A percentile compares a stretch with the other conserved stretches of the same genome.
Evolutionary conservation across 2,113 vertebrate species (phyloP).

Genomic region (Rhinolophus ferrumequinum): DNA sequence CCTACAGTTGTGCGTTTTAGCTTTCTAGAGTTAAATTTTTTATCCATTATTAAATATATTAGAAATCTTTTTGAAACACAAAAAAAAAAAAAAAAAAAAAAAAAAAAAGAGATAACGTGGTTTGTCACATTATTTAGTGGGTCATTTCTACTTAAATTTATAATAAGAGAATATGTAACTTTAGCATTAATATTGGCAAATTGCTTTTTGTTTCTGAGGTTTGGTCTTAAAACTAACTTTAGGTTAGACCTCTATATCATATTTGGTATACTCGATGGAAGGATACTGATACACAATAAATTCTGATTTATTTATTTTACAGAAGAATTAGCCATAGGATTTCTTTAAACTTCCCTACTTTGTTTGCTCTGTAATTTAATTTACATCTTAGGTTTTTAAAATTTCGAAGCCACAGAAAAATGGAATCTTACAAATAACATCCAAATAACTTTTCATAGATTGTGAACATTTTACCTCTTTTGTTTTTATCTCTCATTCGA

Average conservation of each 20-base stretch:
- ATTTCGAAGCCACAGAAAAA: not conserved
- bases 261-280: slow-evolving; percentile 1
- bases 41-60: not conserved
- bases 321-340: not conserved
- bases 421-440: not conserved
- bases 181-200: slow-evolving; percentile 34
- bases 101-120: too few relatives aligned
- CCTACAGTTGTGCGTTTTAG: not conserved
- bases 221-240: slow-evolving; percentile 29
- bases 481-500: not conserved
- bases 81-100: too few relatives aligned
- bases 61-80: not conserved
- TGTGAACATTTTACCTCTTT: not conserved
- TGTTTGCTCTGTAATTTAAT: not conserved
- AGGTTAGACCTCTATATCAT: not conserved
- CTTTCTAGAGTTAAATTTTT: not conserved
- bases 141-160: slow-evolving; percentile 48
- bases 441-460: not conserved
- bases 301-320: not conserved
- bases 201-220: not conserved
- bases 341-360: not conserved
- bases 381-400: not conserved
- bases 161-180: slow-evolving; percentile 66
- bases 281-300: not conserved
- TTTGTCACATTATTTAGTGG: not conserved